Evolutionary conservation across 2,888 invertebrate species (phyloP), one percentile per base, ranked within the genome.

Genomic region (Mythimna ferrago): DNA sequence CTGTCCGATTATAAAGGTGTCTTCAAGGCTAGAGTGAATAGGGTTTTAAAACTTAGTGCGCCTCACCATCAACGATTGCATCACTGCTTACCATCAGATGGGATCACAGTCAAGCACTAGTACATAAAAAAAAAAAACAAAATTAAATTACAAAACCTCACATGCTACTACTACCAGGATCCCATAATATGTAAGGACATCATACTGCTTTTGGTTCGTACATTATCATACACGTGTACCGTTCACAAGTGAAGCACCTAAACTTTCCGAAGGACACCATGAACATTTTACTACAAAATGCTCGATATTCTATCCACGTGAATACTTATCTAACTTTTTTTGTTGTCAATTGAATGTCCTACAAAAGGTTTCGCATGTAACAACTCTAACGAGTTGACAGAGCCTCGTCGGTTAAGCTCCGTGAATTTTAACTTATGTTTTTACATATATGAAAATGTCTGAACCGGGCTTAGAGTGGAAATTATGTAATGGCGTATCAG

Each of bases 311-410:
- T 0, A 21, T 48, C 57, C 74, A 67, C 57, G 58, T 53, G 64
- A 78, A 56, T 54, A 54, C 35, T 81, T 82, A 62, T 38, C n/a
- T 21, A 76, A 81, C 56, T 57, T 32, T 68, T 82, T 78, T 76
- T 72, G 63, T 54, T 64, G 7, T 32, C 60, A 80, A 73, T 65
- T 65, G 76, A 69, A 68, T 62, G 72, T 54, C 21, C 58, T 56
- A 83, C 83, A 83, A 86, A 83, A 76, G 83, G 66, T 5, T 80
- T 61, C 9, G 41, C 71, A 16, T 48, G 53, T 73, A 71, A 80
- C 86, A 71, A 80, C 76, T 64, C 80, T 83, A 83, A 86, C 86
- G 76, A 83, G 86, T 83, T 72, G 76, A 72, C 74, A 65, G 10
- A 70, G 65, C 38, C 70, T 53, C 56, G 44, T 10, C 19, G 21